Conservation (phyloP, 2,888 invertebrate species). For the Apocheima hispidaria region DNA sequence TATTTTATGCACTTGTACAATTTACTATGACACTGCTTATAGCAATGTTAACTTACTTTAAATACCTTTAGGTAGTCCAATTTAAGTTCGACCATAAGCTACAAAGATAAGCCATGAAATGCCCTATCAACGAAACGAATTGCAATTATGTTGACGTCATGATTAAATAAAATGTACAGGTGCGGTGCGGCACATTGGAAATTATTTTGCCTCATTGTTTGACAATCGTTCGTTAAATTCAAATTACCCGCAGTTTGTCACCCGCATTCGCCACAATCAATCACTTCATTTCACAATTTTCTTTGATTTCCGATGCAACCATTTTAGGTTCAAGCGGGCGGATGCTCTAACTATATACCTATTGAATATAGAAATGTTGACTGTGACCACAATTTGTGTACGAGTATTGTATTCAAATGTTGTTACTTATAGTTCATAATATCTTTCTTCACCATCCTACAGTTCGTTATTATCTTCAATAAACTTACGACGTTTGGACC, state of each 20-base stretch:
- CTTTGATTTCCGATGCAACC: slow-evolving; percentile 21
- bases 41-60: too few species aligned
- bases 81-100: background rate
- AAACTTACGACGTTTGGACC: too few species aligned
- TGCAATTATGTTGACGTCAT: too few species aligned
- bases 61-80: background rate
- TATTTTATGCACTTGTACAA: too few species aligned
- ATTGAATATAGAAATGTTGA: slow-evolving; percentile 12
- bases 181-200: background rate
- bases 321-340: background rate
- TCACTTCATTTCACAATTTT: slow-evolving; percentile 15
- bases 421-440: too few species aligned
- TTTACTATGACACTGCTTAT: too few species aligned
- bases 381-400: background rate
- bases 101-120: background rate
- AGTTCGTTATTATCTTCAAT: too few species aligned
- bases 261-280: slow-evolving; percentile 7
- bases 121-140: background rate
- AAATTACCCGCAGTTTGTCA: slow-evolving; percentile 14
- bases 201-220: background rate
- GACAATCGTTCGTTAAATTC: background rate
- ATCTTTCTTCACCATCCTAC: too few species aligned
- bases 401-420: background rate
- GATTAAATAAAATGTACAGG: too few species aligned
- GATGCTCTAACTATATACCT: slow-evolving; percentile 1